Evolutionary conservation across 1,140 invertebrate genomes (phyloP), one percentile per base, ranked within the genome.

Genomic region (Atta texana): DNA sequence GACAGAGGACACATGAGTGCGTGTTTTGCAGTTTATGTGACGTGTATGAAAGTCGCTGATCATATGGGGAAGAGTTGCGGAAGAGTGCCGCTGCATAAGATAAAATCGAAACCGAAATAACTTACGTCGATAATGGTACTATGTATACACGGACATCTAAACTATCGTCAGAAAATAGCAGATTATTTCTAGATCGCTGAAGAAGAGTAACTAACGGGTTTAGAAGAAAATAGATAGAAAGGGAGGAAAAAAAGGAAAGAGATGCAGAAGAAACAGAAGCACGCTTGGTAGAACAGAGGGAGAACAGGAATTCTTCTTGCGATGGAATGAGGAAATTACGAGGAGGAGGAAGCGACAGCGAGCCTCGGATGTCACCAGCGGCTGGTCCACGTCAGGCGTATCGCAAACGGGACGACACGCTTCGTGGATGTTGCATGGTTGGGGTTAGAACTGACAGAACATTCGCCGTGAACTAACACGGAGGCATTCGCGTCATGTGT

Each of bases 351-450:
- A 85, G 78, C 80, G 78, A 69, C 57, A 72, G 77, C 59, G 78
- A 75, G 69, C 61, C 88, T 88, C 88, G 88, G 86, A 81, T 90
- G 89, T 90, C 89, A 90, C 89, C 88, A 76, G 55, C 55, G 88
- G 69, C 75, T 81, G 89, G 88, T 90, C 85, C 88, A 85, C 88
- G 89, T 90, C 80, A 90, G 74, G 68, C 89, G 88, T 90, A 87
- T 90, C 87, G 87, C 78, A 2, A 89, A 63, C 89, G 89, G 88
- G 78, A 90, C 89, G 89, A 90, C 75, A 90, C 88, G 89, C 86
- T 90, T 81, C 86, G 88, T 51, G 88, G 69, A 90, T 76, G 76
- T 88, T 64, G 86, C 86, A 31, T 76, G 55, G 57, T 75, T 16
- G 84, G 64, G 76, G 71, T 76, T 87, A 87, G 72, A 75, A 51